These are phyloP conservation scores for Chionoecetes opilio DNA, from an alignment of 1,140 invertebrate genomes.

Conservation along the genomic window DNA sequence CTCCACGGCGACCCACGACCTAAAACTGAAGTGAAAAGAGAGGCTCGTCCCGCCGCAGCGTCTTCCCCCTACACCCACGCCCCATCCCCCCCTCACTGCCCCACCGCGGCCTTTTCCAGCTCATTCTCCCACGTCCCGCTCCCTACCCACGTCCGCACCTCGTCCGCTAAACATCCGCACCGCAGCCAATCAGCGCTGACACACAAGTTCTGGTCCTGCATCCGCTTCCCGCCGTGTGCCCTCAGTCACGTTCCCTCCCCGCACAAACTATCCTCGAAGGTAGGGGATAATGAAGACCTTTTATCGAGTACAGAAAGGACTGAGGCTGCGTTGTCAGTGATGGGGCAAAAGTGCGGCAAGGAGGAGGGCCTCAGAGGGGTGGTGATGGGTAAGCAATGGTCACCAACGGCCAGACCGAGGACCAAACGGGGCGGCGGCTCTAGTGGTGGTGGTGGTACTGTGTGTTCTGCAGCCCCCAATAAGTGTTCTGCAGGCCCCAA, in stretches of 20 bases:
- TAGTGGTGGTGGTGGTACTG: neutral
- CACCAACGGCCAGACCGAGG: neutral
- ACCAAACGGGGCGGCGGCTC: neutral
- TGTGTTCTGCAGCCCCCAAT: neutral
- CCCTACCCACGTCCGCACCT: neutral
- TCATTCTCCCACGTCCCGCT: neutral
- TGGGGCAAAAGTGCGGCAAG: neutral
- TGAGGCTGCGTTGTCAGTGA: neutral
- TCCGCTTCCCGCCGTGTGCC: neutral
- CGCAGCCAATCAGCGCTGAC: neutral
- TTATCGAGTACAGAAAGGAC: neutral
- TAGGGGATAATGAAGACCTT: neutral
- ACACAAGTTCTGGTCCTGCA: conserved; percentile 48
- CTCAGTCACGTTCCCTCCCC: neutral
- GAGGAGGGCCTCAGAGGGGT: neutral
- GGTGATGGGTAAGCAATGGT: neutral
- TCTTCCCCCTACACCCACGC: neutral
- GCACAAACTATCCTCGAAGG: neutral
- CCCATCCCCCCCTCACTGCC: neutral
- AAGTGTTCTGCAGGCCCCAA: no score
- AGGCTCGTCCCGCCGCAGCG: neutral
- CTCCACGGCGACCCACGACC: neutral
- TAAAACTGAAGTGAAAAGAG: neutral
- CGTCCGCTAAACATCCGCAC: neutral
- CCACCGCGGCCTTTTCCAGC: neutral